Evolutionary conservation across 2,888 invertebrate species (phyloP), one percentile per base, ranked within the genome.

Genomic region (Apamea sordens): DNA sequence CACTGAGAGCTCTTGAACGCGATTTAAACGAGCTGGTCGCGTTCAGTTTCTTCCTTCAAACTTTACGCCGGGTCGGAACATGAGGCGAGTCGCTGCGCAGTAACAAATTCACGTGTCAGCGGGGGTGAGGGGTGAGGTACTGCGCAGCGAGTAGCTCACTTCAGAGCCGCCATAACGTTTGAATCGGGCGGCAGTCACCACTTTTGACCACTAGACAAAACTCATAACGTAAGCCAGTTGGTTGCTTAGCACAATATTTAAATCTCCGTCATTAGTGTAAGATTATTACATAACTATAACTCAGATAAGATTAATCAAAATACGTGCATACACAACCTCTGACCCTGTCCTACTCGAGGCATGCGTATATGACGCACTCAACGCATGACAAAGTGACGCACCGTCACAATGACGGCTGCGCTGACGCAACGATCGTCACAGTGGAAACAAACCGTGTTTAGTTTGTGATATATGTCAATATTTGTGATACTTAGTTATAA

Each of bases 271-370:
- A 56, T 47, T 44, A 28, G 15, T 13, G 10, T 41, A 47, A 64
- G 21, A 8, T n/a, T 8, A 36, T n/a, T 11, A 36, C 44, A 10
- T 13, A 13, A 28, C 3, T 28, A 13, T 13, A 41, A 32, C 3
- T 15, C 28, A 2, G 82, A 82, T 81, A 76, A 77, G 61, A 47
- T 56, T 75, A 65, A 80, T 71, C 61, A n/a, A 41, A 76, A 41
- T 67, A 80, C 69, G 50, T 61, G 50, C 69, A 63, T 24, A n/a
- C 6, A 32, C 28, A 47, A 82, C 82, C 83, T 84, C 18, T 80
- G 36, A 84, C 83, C 82, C 44, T 18, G 0, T 13, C 6, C 15
- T 15, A 53, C 83, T 80, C 76, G 85, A 56, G 76, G 76, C 83
- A 68, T 61, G 50, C 65, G 21, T 28, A 1, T 10, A 63, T 36